Percentiles rank a stretch among this genome's conserved stretches.
Conservation (phyloP, 2,797 vertebrate species). For the Lagocephalus sceleratus region DNA sequence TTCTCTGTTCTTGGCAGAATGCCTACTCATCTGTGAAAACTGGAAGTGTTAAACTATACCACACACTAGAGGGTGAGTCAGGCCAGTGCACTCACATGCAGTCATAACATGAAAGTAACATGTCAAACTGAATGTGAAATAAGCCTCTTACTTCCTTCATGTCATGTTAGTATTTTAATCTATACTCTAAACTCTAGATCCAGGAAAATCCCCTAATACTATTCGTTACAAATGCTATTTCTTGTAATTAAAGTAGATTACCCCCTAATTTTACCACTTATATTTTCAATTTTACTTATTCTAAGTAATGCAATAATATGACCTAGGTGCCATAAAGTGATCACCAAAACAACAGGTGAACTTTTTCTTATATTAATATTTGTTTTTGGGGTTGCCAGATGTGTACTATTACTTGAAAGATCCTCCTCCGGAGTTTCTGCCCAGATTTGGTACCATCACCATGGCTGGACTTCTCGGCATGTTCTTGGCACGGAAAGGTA, state of each 20-base stretch:
- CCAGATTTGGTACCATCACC: constrained; percentile 81
- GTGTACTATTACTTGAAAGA: constrained; percentile 86
- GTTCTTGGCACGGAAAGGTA: constrained; percentile 86
- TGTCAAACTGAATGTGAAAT: too few relatives aligned
- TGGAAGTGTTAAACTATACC: constrained; percentile 73
- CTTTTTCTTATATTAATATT: too few relatives aligned
- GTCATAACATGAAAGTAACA: not conserved
- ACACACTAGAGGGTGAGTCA: constrained; percentile 81
- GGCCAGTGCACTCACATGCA: constrained; percentile 5
- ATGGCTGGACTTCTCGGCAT: constrained; percentile 84
- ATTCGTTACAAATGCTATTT: not conserved
- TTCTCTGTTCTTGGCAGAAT: constrained; percentile 65
- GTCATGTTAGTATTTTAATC: too few relatives aligned
- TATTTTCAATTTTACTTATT: too few relatives aligned
- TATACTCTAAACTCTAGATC: not conserved
- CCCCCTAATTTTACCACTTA: too few relatives aligned
- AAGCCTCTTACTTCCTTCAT: too few relatives aligned
- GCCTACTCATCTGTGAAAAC: constrained; percentile 79
- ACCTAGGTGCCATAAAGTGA: too few relatives aligned
- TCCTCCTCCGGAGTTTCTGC: constrained; percentile 85
- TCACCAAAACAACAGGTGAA: too few relatives aligned
- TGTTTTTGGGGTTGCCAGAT: constrained; percentile 71
- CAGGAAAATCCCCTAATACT: not conserved
- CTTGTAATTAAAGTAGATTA: too few relatives aligned
- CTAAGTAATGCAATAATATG: too few relatives aligned